These are phyloP conservation scores for Orius insidiosus DNA, from an alignment of 1,140 invertebrate genomes.

Conservation along the genomic window DNA sequence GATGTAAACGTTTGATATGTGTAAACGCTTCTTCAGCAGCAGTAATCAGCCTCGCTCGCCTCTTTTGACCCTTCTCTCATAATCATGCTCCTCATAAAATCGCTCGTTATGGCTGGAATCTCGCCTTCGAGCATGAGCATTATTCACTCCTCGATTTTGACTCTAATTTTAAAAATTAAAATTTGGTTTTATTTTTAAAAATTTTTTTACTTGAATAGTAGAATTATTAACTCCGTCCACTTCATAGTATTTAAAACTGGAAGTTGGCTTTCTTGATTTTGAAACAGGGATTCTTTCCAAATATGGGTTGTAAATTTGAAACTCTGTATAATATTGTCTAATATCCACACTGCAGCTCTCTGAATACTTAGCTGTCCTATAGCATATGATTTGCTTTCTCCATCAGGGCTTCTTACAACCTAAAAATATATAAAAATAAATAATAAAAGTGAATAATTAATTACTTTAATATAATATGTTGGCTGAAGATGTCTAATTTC, in stretches of 20 bases:
- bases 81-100: slow-evolving; percentile 95
- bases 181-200: neutral
- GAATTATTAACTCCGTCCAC: slow-evolving; percentile 66
- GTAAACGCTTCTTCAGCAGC: slow-evolving; percentile 95
- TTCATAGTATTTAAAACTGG: slow-evolving; percentile 91
- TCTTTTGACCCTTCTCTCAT: slow-evolving; percentile 76
- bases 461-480: slow-evolving; percentile 71
- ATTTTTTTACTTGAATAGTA: slow-evolving; percentile 31
- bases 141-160: slow-evolving; percentile 43
- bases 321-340: slow-evolving; percentile 93
- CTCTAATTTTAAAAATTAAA: slow-evolving; percentile 29
- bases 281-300: slow-evolving; percentile 75
- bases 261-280: slow-evolving; percentile 57
- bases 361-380: slow-evolving; percentile 90
- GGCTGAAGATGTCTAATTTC: slow-evolving; percentile 83
- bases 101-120: slow-evolving; percentile 87
- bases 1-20: slow-evolving; percentile 70
- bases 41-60: slow-evolving; percentile 70
- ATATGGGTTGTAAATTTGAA: slow-evolving; percentile 92
- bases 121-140: slow-evolving; percentile 51
- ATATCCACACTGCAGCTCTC: slow-evolving; percentile 78
- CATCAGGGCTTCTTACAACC: slow-evolving; percentile 86
- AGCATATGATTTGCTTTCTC: slow-evolving; percentile 63
- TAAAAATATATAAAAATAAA: slow-evolving; percentile 17
- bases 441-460: slow-evolving; percentile 7